phyloP scores from a whole-genome alignment of 1,140 invertebrate species.

The Hesperophylax magnus region DNA sequence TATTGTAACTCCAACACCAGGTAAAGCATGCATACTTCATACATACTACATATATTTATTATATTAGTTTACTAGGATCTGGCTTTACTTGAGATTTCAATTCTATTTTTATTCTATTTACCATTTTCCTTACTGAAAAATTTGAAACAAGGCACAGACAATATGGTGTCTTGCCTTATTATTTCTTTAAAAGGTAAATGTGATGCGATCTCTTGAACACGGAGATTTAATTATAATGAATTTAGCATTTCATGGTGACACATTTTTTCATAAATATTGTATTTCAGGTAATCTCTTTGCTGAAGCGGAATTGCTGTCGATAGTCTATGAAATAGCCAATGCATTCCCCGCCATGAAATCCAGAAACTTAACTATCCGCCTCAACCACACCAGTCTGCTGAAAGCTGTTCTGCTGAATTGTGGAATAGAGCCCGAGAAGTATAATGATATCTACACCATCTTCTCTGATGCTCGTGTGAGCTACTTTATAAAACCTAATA shows the following conservation, averaged over 20 bases:
- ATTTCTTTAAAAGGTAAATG: too few relatives aligned
- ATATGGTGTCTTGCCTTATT: too few relatives aligned
- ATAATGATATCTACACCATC: constrained; percentile 76
- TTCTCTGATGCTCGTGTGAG: constrained; percentile 74
- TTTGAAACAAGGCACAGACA: too few relatives aligned
- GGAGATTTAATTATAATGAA: too few relatives aligned
- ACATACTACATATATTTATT: too few relatives aligned
- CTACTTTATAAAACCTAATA: constrained; percentile 36
- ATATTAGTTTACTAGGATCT: too few relatives aligned
- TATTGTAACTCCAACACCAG: constrained; percentile 83
- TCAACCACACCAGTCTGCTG: constrained; percentile 89
- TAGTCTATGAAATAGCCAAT: constrained; percentile 83
- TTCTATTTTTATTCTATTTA: too few relatives aligned
- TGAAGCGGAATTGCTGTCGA: constrained; percentile 88
- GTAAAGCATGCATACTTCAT: constrained; percentile 60
- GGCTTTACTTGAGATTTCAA: too few relatives aligned
- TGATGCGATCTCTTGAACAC: too few relatives aligned
- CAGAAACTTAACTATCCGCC: constrained; percentile 80
- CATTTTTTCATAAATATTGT: background rate
- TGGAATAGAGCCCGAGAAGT: constrained; percentile 83
- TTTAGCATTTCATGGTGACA: too few relatives aligned
- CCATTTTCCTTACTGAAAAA: too few relatives aligned
- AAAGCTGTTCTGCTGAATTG: constrained; percentile 85
- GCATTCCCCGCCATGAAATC: constrained; percentile 78
- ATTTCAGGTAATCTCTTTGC: constrained; percentile 77